Evolutionary conservation across 1,140 invertebrate genomes (phyloP).

Genomic region (Nylanderia fulva): DNA sequence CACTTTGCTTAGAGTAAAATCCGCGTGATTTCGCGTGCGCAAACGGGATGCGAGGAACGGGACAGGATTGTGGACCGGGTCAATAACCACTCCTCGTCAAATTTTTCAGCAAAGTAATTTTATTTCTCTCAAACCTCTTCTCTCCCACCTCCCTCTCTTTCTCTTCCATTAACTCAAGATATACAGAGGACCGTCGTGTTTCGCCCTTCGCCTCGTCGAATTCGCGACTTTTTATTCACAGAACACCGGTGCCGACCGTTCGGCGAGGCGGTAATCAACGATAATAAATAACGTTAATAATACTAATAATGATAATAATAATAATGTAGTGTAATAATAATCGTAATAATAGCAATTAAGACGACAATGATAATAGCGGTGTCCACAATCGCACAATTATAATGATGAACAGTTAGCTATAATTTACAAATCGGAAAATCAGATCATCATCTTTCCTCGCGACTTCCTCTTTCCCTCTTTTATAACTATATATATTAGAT

Average conservation of each 20-base stretch:
- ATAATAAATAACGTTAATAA: constrained; percentile 64
- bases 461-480: constrained; percentile 12
- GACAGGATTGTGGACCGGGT: constrained; percentile 80
- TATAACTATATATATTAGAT: constrained; percentile 45
- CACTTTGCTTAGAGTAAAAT: constrained; percentile 39
- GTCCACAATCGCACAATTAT: constrained; percentile 50
- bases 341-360: constrained; percentile 41
- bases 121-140: constrained; percentile 77
- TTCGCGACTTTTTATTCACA: constrained; percentile 72
- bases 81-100: constrained; percentile 84
- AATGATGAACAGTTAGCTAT: constrained; percentile 45
- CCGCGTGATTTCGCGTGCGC: constrained; percentile 42
- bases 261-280: constrained; percentile 49
- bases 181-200: constrained; percentile 43
- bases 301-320: constrained; percentile 34
- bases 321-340: constrained; percentile 38
- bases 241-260: constrained; percentile 61
- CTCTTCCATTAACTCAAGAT: constrained; percentile 53
- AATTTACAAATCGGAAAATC: constrained; percentile 62
- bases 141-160: constrained; percentile 27
- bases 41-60: constrained; percentile 66
- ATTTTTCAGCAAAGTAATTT: constrained; percentile 83
- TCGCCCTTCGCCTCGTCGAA: constrained; percentile 36
- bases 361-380: constrained; percentile 1
- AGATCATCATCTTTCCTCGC: constrained; percentile 37